These are phyloP conservation scores for Hymenochirus boettgeri DNA, from an alignment of 2,113 vertebrate genomes.

Conservation along the genomic window DNA sequence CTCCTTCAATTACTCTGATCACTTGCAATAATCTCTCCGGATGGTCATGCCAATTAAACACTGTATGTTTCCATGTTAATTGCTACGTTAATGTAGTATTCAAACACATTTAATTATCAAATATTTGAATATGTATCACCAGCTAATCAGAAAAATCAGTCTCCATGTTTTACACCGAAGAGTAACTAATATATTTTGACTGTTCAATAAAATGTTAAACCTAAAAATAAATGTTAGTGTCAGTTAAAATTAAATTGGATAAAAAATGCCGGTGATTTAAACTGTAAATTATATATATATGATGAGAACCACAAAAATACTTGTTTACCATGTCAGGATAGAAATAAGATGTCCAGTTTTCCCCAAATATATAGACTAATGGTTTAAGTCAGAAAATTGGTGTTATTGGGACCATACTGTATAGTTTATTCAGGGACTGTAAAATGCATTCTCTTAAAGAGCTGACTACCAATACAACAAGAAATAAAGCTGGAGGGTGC, in stretches of 20 bases:
- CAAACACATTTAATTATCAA: conserved; percentile 39
- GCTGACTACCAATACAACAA: too few species aligned
- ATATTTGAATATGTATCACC: conserved; percentile 26
- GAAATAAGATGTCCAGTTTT: too few species aligned
- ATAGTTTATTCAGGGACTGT: too few species aligned
- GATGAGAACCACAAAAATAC: too few species aligned
- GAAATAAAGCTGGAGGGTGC: too few species aligned
- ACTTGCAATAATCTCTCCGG: conserved; percentile 24
- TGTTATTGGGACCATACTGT: too few species aligned
- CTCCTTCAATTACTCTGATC: conserved; percentile 12
- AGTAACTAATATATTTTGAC: conserved; percentile 33
- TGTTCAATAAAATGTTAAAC: conserved; percentile 33
- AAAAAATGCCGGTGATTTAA: too few species aligned
- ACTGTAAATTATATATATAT: not conserved
- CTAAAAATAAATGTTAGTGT: conserved; percentile 3
- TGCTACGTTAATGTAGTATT: conserved; percentile 35
- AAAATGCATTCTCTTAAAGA: too few species aligned
- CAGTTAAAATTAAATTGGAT: not conserved
- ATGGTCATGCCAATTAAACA: conserved; percentile 26
- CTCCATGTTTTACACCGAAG: conserved; percentile 16
- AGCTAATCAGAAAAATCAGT: conserved; percentile 35
- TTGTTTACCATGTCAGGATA: too few species aligned
- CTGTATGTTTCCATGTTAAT: conserved; percentile 40
- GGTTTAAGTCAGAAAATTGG: too few species aligned
- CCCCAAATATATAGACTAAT: too few species aligned